phyloP scores from a whole-genome alignment of 30 jellyfish, hydroid and myxozoan genomes.

The Hydractinia echinata region DNA sequence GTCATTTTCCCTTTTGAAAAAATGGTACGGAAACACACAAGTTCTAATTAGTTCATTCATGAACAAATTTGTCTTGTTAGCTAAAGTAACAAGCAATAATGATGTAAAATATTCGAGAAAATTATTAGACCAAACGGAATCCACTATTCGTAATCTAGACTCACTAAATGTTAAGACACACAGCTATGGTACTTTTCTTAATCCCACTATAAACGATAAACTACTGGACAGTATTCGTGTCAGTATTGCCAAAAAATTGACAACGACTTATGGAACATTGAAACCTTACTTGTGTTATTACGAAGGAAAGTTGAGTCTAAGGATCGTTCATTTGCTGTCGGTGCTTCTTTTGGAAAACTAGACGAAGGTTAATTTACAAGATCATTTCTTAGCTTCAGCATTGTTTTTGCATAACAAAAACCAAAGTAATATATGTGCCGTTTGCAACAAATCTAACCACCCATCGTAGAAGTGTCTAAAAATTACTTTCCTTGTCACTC shows the following conservation, averaged over 20 bases:
- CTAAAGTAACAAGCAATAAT: not conserved
- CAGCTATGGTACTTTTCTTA: not conserved
- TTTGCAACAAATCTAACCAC: not conserved
- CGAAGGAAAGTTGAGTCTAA: not conserved
- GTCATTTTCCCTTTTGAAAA: not conserved
- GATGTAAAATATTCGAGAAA: not conserved
- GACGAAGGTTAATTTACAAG: not conserved
- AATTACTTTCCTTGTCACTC: not conserved
- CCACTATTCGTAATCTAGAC: not conserved
- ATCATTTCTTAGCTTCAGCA: not conserved
- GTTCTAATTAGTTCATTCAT: not conserved
- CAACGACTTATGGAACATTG: constrained; percentile 1
- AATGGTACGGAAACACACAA: not conserved
- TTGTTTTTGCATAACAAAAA: not conserved
- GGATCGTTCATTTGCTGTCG: not conserved
- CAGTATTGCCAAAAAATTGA: not conserved
- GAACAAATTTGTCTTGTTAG: not conserved
- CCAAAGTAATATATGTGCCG: not conserved
- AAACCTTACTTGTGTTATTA: not conserved
- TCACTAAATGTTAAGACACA: not conserved
- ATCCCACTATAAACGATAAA: not conserved
- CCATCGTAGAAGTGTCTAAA: not conserved
- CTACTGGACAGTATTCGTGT: not conserved
- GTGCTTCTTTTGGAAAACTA: not conserved
- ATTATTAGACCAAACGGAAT: too few relatives aligned